A percentile compares a stretch with the other conserved stretches of the same genome.
Evolutionary conservation across 2,113 vertebrate genomes (phyloP).

Genomic region (Setophaga kirtlandii): DNA sequence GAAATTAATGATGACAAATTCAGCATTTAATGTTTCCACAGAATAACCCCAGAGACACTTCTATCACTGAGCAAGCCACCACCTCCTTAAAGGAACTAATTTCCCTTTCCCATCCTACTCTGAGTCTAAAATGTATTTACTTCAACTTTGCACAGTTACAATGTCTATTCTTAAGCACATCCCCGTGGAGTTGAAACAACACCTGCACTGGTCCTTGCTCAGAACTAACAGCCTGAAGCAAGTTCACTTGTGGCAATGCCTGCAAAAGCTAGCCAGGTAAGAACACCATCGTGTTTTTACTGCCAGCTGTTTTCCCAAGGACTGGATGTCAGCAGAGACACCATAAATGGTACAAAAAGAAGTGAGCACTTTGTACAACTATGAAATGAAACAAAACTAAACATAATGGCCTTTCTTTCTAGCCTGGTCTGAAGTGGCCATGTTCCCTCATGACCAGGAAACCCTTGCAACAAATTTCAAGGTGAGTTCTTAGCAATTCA

Average conservation of each 20-base stretch:
- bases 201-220: fast-evolving
- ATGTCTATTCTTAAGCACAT: not conserved
- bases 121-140: not conserved
- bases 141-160: not conserved
- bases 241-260: not conserved
- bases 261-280: not conserved
- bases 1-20: not conserved
- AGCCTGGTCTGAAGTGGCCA: not conserved
- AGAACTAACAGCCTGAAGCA: not conserved
- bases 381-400: not conserved
- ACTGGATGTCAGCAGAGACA: not conserved
- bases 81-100: not conserved
- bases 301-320: not conserved
- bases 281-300: not conserved
- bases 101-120: not conserved
- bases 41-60: not conserved
- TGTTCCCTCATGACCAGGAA: not conserved
- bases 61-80: not conserved
- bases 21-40: not conserved
- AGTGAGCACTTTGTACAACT: not conserved
- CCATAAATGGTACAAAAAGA: not conserved
- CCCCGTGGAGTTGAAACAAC: fast-evolving
- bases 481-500: not conserved
- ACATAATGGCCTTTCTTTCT: fast-evolving
- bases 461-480: not conserved